Evolutionary conservation across 2,888 invertebrate genomes (phyloP).

Genomic region (Stenodema calcarata): DNA sequence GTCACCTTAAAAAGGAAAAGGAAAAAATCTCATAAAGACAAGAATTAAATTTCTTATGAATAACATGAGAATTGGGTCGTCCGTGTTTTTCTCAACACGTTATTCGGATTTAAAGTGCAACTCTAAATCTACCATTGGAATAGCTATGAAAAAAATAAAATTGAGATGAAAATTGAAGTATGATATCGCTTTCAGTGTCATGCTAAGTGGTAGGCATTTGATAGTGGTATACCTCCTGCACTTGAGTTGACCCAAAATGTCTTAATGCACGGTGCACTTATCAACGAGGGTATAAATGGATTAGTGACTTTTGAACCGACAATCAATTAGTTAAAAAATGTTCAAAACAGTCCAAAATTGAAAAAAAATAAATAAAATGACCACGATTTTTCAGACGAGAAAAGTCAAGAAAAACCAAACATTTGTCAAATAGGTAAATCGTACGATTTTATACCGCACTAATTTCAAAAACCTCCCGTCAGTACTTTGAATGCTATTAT

Average conservation of each 20-base stretch:
- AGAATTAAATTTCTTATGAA: conserved; percentile 8
- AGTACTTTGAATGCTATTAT: too few relatives aligned
- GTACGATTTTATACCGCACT: too few relatives aligned
- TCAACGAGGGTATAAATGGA: too few relatives aligned
- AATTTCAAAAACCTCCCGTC: too few relatives aligned
- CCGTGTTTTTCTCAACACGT: background rate
- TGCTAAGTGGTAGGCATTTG: background rate
- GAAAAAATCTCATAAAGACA: conserved; percentile 9
- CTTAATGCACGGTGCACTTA: background rate
- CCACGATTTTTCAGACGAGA: too few relatives aligned
- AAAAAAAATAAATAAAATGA: too few relatives aligned
- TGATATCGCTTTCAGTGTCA: background rate
- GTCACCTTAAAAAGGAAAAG: conserved; percentile 22
- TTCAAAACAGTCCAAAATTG: too few relatives aligned
- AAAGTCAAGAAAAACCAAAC: too few relatives aligned
- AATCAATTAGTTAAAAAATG: too few relatives aligned
- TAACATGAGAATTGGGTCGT: background rate
- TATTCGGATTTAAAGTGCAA: background rate
- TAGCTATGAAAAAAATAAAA: background rate
- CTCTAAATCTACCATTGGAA: background rate
- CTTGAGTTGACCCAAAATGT: background rate
- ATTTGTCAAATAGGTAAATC: too few relatives aligned
- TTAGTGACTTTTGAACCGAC: too few relatives aligned
- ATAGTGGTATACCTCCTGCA: background rate
- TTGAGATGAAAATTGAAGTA: background rate